Evolutionary conservation across 2,888 invertebrate species (phyloP).

Genomic region (Heliconius ethilla): DNA sequence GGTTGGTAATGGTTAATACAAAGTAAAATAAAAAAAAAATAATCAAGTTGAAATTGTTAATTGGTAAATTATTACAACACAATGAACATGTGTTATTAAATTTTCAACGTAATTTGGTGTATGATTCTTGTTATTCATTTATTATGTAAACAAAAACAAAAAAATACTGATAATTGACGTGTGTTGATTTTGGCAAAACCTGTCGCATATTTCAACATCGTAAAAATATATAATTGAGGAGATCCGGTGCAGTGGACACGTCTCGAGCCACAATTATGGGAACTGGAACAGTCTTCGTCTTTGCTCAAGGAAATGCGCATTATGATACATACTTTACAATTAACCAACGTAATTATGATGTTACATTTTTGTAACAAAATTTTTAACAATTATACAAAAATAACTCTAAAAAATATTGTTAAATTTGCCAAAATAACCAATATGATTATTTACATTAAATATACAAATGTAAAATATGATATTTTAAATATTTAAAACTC

Average conservation of each 20-base stretch:
- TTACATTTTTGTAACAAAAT: not conserved
- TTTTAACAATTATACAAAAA: not conserved
- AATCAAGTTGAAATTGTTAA: not conserved
- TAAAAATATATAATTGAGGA: constrained; percentile 18
- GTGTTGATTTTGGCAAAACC: constrained; percentile 8
- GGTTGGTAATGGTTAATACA: no score
- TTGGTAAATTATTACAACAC: not conserved
- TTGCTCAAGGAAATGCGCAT: constrained; percentile 50
- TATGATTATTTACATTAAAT: not conserved
- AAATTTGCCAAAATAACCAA: not conserved
- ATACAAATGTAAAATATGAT: not conserved
- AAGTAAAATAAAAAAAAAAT: not conserved
- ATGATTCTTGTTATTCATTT: not conserved
- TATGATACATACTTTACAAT: constrained; percentile 40
- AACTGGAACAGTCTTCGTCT: constrained; percentile 63
- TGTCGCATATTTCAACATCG: constrained; percentile 17
- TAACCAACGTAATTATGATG: constrained; percentile 32
- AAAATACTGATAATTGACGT: constrained; percentile 3
- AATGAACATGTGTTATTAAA: not conserved
- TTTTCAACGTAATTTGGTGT: not conserved
- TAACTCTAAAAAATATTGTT: not conserved
- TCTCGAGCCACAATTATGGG: constrained; percentile 57
- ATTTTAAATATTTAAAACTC: not conserved
- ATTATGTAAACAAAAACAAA: constrained; percentile 4
- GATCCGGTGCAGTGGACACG: constrained; percentile 56